Base-by-base conservation (phyloP, 2,113 vertebrate species). In the Lontra canadensis region DNA sequence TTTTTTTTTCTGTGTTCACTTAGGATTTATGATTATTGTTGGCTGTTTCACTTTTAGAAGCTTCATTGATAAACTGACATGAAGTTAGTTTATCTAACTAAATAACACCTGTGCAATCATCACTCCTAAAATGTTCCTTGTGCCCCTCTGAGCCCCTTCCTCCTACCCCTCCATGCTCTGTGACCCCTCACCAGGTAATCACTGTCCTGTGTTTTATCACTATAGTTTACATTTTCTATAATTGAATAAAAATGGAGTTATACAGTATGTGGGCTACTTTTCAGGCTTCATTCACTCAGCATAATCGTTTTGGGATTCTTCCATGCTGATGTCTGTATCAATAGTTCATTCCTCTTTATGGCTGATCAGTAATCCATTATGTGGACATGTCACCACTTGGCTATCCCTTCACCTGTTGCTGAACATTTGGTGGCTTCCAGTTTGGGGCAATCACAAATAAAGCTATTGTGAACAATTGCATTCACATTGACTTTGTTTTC, bases 151-250 rank as follows among this genome's bases (percentile, higher is more conserved):
- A 71, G 34, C n/a, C 61, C 23, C 12, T 47, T 84, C 13, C 29
- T 36, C 42, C 25, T 13, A 7, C 8, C 23, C 21, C 2, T 29
- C 4, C 6, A 15, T 6, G 49, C 42, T 23, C 63, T 20, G 5
- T 20, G 4, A 1, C 3, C 52, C 36, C 20, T 11, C 2, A 0
- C 47, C 18, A 42, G 59, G 78, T 9, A 67, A 11, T 9, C 29
- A 15, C 6, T n/a, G 7, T 12, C 8, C 36, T 42, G 8, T 31
- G 2, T 13, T 36, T 18, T 55, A 23, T 73, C 80, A 26, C 36
- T 14, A 6, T 2, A 17, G 36, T 36, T 67, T 74, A 29, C 1
- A 20, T 71, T 84, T 86, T 42, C 57, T 87, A 79, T 49, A 92
- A 65, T 63, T 85, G 12, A 29, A 10, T 57, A 31, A 65, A 84